Evolutionary conservation across 2,113 vertebrate species (phyloP), one percentile per base, ranked within the genome.

Genomic region (Pelodiscus sinensis): DNA sequence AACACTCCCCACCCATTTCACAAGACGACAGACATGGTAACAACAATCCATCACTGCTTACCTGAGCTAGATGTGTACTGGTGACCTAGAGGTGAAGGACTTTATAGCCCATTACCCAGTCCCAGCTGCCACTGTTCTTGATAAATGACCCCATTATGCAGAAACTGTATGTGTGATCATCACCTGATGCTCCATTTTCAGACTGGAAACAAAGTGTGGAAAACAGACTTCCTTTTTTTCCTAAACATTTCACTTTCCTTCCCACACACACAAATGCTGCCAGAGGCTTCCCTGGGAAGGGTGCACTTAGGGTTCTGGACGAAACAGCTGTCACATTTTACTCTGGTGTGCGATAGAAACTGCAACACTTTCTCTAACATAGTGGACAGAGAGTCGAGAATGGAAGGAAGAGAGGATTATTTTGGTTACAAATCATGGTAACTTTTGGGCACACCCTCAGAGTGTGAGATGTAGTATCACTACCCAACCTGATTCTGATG

Each of bases 71-170:
- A 78, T 71, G 81, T 90, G 14, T 54, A 75, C 8, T 5, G 35
- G 15, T 50, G 90, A 55, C 88, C 85, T 83, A 79, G 85, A 92
- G 88, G 82, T 83, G 77, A 94, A 96, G 96, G 95, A 94, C 88
- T 95, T 8, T 91, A 91, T 62, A 95, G 92, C 84, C 85, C 91
- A 94, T 96, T 96, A 94, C 90, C 80, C 85, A 89, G 80, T 83
- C 83, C 82, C 90, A 88, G 93, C 90, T 96, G 96, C 90, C 86
- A 77, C 68, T 58, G 81, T 80, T 82, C 68, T n/a, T 90, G 91
- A 92, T 80, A 85, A 91, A 90, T 95, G 54, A 68, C 50, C 1
- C 0, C 44, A 56, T 79, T 90, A 73, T 81, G 18, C 65, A 88
- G 79, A 73, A 87, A 11, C 81, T 86, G 2, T 0, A 52, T 56